These are phyloP conservation scores for Nezara viridula DNA, from an alignment of 2,888 invertebrate genomes.

Conservation along the genomic window DNA sequence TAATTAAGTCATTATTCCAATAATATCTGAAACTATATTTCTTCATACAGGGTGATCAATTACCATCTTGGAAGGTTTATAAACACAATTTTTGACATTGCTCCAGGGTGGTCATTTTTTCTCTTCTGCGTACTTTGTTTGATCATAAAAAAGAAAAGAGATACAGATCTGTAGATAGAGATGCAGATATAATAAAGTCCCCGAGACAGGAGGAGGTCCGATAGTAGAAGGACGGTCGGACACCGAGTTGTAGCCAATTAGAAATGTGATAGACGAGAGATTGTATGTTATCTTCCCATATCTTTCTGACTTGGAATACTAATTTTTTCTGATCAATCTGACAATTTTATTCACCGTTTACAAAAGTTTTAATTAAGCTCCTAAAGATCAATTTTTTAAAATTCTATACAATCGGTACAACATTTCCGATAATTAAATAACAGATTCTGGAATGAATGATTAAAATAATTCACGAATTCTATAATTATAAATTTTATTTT, in stretches of 20 bases:
- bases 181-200: neutral
- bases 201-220: neutral
- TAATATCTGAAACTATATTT: too few relatives aligned
- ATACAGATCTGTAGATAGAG: neutral
- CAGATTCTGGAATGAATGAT: too few relatives aligned
- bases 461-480: too few relatives aligned
- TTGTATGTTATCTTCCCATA: neutral
- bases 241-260: slow-evolving; percentile 10
- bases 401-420: too few relatives aligned
- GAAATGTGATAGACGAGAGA: slow-evolving; percentile 10
- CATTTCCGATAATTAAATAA: too few relatives aligned
- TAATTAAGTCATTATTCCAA: too few relatives aligned
- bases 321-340: neutral
- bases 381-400: neutral
- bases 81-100: neutral
- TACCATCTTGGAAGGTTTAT: too few relatives aligned
- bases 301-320: neutral
- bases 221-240: neutral
- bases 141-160: neutral
- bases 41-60: too few relatives aligned
- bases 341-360: neutral
- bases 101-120: neutral
- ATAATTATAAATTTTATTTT: too few relatives aligned
- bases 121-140: neutral
- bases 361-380: neutral